Percentiles rank a stretch among this genome's conserved stretches.
Evolutionary conservation across 2,888 invertebrate species (phyloP).

Genomic region (Beris chalybata): DNA sequence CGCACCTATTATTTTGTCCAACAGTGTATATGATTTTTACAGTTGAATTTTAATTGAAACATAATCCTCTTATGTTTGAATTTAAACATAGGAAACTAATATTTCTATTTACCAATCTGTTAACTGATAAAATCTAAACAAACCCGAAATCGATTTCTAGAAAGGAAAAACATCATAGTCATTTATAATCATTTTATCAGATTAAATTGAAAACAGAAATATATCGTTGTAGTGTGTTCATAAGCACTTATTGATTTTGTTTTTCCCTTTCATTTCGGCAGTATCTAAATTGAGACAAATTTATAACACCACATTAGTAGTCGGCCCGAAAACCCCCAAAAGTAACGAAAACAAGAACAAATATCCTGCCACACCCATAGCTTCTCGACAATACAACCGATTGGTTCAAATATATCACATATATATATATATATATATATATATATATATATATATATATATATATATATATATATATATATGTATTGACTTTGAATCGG

Average conservation of each 20-base stretch:
- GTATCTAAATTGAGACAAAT: conserved; percentile 59
- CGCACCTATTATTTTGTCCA: too few species aligned
- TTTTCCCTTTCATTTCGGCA: conserved; percentile 51
- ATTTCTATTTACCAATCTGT: too few species aligned
- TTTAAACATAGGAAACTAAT: too few species aligned
- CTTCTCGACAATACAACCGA: not conserved
- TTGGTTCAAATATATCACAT: not conserved
- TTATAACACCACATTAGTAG: conserved; percentile 21
- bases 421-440: not conserved
- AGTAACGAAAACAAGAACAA: conserved; percentile 19
- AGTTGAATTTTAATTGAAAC: too few species aligned
- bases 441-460: not conserved
- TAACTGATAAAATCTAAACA: too few species aligned
- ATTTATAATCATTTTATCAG: too few species aligned
- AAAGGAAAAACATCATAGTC: too few species aligned
- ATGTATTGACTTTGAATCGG: not conserved
- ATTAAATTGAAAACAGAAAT: too few species aligned
- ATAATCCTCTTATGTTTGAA: too few species aligned
- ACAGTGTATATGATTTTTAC: too few species aligned
- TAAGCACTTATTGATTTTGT: conserved; percentile 58
- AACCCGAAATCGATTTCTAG: too few species aligned
- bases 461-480: not conserved
- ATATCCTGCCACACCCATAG: not conserved
- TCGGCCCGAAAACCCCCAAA: not conserved
- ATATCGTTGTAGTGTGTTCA: too few species aligned